Percentiles rank a stretch among this genome's conserved stretches.
Evolutionary conservation across 2,888 invertebrate species (phyloP).

Genomic region (Microctonus hyperodae): DNA sequence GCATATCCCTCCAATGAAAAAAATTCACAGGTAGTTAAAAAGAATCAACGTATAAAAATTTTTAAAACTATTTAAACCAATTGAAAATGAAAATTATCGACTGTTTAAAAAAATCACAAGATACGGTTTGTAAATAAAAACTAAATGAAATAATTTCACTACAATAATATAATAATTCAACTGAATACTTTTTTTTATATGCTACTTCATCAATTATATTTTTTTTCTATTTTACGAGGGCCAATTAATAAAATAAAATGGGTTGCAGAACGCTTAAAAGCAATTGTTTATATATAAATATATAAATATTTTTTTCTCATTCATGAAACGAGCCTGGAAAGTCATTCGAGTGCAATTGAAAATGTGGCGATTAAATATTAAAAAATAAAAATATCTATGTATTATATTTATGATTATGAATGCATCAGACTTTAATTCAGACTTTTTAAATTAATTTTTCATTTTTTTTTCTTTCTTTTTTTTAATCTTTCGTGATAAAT

Average conservation of each 20-base stretch:
- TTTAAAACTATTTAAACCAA: neutral
- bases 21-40: conserved; percentile 35
- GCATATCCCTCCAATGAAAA: neutral
- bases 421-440: conserved; percentile 18
- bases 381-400: neutral
- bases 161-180: neutral
- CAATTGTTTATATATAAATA: neutral
- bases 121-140: neutral
- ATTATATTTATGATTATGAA: neutral
- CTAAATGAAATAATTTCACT: neutral
- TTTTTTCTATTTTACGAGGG: too few species aligned
- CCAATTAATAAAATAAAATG: neutral
- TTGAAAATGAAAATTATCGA: neutral
- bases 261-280: conserved; percentile 2
- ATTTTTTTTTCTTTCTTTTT: neutral
- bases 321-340: conserved; percentile 20
- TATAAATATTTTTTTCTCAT: conserved; percentile 10
- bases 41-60: conserved; percentile 18
- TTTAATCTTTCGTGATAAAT: conserved; percentile 5
- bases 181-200: neutral
- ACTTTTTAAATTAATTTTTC: conserved; percentile 13
- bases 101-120: neutral
- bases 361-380: neutral
- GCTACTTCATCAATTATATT: too few species aligned
- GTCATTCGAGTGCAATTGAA: conserved; percentile 15